Evolutionary conservation across 2,888 invertebrate genomes (phyloP).

Genomic region (Octodonta nipae): DNA sequence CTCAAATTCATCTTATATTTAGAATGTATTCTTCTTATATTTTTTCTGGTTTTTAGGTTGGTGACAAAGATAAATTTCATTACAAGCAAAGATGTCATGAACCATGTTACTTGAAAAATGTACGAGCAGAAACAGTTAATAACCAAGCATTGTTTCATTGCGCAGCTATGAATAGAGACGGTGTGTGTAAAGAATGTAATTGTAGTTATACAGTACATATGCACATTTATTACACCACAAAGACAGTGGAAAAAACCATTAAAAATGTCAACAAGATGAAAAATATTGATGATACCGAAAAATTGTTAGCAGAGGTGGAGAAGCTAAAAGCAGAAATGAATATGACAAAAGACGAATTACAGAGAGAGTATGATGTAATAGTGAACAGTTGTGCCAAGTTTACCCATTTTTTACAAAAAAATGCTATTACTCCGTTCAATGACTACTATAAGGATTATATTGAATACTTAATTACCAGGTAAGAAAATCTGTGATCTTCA

Average conservation of each 20-base stretch:
- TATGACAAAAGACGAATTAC: slow-evolving; percentile 15
- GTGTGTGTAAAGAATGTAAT: slow-evolving; percentile 21
- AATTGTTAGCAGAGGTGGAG: slow-evolving; percentile 15
- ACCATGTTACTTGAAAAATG: too few relatives aligned
- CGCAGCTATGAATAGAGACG: slow-evolving; percentile 22
- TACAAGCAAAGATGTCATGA: slow-evolving; percentile 28
- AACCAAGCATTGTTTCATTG: slow-evolving; percentile 24
- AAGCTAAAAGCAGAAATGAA: slow-evolving; percentile 18
- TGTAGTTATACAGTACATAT: slow-evolving; percentile 27
- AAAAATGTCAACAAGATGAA: slow-evolving; percentile 19
- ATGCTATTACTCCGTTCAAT: slow-evolving; percentile 27
- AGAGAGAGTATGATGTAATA: slow-evolving; percentile 22
- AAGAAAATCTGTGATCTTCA: too few relatives aligned
- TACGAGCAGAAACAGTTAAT: slow-evolving; percentile 26
- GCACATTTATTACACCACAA: slow-evolving; percentile 30
- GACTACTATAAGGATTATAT: slow-evolving; percentile 28
- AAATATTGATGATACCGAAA: slow-evolving; percentile 20
- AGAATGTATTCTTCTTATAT: too few relatives aligned
- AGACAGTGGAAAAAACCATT: slow-evolving; percentile 19
- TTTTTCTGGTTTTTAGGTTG: slow-evolving; percentile 24
- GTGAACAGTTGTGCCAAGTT: slow-evolving; percentile 25
- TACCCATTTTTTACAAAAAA: slow-evolving; percentile 27
- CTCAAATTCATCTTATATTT: too few relatives aligned
- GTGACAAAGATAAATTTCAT: slow-evolving; percentile 21
- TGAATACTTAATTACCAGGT: slow-evolving; percentile 26